Base-by-base conservation (phyloP, 2,888 invertebrate genomes). In the Agrotis clavis region DNA sequence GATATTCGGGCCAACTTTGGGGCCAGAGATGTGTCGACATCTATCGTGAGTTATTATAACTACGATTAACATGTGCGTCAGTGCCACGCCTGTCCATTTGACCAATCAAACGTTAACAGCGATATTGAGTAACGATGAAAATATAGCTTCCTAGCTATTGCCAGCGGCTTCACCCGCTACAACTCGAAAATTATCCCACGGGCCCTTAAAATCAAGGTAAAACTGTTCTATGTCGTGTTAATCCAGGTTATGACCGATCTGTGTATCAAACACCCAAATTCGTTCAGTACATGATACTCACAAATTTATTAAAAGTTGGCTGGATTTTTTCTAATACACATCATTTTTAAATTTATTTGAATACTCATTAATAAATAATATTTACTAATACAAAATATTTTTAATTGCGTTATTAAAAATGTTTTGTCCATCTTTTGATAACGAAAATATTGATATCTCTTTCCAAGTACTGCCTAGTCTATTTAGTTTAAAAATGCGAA, bases 81-180 rank as follows among this genome's bases (percentile, higher is more conserved):
- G 41, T 13, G 84, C 71, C 83, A 83, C 83, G 79, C 83, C 83
- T 79, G 59, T 71, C 41, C 14, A 16, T 57, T 67, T 53, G 47
- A 30, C 83, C 79, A 83, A 83, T 83, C 67, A 72, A 66, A 70
- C 48, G n/a, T 21, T 57, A 65, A 56, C 62, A 35, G 48, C 50
- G 21, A 50, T 70, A 54, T 19, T 57, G 13, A 30, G 50, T 45
- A 35, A 14, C 30, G 51, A 67, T 59, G 11, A 41, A 53, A 73
- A 61, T 60, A 53, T 18, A 57, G n/a, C 25, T 0, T 5, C 21
- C n/a, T 47, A 47, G 9, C 11, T 16, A 1, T 47, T 47, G 16
- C 16, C 6, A 16, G 47, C 41, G 2, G 41, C 11, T 41, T 41
- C 41, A 5, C 9, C 41, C 41, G 41, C 41, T 41, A 41, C 11